Percentiles rank a stretch among this genome's conserved stretches.
phyloP scores from a whole-genome alignment of 1,140 invertebrate species.

The Cydia splendana region DNA sequence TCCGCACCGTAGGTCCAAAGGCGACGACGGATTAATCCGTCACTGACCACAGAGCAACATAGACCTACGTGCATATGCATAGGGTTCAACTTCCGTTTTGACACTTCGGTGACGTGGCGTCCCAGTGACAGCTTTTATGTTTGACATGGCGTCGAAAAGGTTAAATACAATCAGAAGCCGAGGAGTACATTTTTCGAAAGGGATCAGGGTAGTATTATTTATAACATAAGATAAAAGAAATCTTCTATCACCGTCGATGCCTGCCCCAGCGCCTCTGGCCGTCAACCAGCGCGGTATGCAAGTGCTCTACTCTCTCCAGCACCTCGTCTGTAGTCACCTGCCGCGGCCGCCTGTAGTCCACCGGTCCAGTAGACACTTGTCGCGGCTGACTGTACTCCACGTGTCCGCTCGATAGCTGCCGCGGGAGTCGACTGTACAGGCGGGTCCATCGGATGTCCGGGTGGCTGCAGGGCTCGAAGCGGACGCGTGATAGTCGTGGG shows the following conservation, averaged over 20 bases:
- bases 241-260: not conserved
- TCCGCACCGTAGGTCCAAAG: too few relatives aligned
- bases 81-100: too few relatives aligned
- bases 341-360: constrained; percentile 38
- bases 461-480: not conserved
- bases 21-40: too few relatives aligned
- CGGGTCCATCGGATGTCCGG: not conserved
- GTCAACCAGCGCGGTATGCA: constrained; percentile 43
- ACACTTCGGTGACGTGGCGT: too few relatives aligned
- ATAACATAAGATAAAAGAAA: too few relatives aligned
- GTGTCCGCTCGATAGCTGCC: not conserved
- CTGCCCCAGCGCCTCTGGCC: constrained; percentile 46
- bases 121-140: too few relatives aligned
- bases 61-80: too few relatives aligned
- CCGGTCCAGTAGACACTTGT: not conserved
- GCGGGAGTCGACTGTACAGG: not conserved
- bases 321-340: constrained; percentile 47
- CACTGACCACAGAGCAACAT: too few relatives aligned
- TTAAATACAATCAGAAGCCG: not conserved
- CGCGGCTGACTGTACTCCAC: constrained; percentile 32
- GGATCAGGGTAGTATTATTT: too few relatives aligned
- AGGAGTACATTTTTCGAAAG: not conserved
- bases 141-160: too few relatives aligned
- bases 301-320: constrained; percentile 48
- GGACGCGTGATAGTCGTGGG: too few relatives aligned